Evolutionary conservation across 2,113 vertebrate species (phyloP), one percentile per base, ranked within the genome.

Genomic region (Scortum barcoo): DNA sequence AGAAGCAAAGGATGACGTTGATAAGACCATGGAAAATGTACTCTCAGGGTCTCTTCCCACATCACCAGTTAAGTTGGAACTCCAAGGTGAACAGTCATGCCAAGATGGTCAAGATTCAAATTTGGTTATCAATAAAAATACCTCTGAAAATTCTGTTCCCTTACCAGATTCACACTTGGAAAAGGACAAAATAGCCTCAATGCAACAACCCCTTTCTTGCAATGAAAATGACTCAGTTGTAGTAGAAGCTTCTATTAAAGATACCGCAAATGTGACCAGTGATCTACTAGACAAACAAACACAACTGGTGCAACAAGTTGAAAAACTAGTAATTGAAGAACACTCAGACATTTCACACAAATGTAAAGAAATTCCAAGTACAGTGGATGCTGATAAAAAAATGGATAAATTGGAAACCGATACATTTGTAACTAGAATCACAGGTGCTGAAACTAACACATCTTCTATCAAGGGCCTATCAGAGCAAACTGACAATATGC

Each of bases 71-170:
- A 24, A 74, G 26, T 44, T 40, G 10, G 72, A 88, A 44, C 33
- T 14, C 63, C 40, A 79, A 72, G 38, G 61, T 54, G 68, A 79
- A 19, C 28, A 82, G 11, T 7, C 20, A 76, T 50, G 53, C 28
- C 71, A 70, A 78, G 58, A 80, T 57, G 67, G 46, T 57, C 56
- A 78, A 72, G 79, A 88, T 2, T 65, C 79, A 75, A 44, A 38
- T n/a, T 19, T 72, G 17, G 71, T 78, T 5, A 54, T 44, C 6
- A 54, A 11, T 51, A 42, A 67, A 36, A 51, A 28, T 28, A 68
- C 12, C 9, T 30, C 44, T 53, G 70, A 91, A 69, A 69, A 5
- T 24, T 28, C 50, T 30, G 56, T 46, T 68, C 17, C 54, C 1
- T 12, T 4, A 65, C 60, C 38, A 78, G 63, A 75, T 17, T 33